Conservation (phyloP, 2,888 invertebrate species). For the Trissonchulus latispiculum region DNA sequence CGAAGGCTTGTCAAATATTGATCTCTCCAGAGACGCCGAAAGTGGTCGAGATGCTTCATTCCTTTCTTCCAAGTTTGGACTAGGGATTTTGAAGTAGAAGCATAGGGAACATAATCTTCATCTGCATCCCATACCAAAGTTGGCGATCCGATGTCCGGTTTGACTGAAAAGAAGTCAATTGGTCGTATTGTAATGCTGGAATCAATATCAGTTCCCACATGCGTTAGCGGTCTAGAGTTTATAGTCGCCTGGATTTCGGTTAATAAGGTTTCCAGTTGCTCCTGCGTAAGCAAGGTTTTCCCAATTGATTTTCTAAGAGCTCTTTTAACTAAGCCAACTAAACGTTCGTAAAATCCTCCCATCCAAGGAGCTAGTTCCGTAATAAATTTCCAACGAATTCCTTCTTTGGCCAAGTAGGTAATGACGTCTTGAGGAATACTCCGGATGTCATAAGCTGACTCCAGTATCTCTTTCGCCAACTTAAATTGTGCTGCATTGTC, state of each 20-base stretch:
- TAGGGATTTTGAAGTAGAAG: too few relatives aligned
- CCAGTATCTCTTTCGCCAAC: slow-evolving; percentile 39
- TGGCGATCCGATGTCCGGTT: too few relatives aligned
- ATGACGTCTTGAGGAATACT: not conserved
- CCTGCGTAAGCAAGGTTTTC: not conserved
- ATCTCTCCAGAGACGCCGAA: too few relatives aligned
- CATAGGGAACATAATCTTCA: too few relatives aligned
- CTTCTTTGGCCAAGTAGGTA: slow-evolving; percentile 14
- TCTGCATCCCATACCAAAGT: too few relatives aligned
- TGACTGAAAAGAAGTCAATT: too few relatives aligned
- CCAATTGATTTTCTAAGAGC: not conserved
- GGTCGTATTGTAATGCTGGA: too few relatives aligned
- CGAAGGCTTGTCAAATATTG: too few relatives aligned
- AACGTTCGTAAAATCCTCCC: slow-evolving; percentile 47
- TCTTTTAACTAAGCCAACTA: slow-evolving; percentile 43
- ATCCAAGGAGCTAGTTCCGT: slow-evolving; percentile 46
- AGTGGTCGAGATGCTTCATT: too few relatives aligned
- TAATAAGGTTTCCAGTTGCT: not conserved
- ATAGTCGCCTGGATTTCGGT: not conserved
- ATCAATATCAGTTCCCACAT: too few relatives aligned
- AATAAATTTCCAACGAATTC: slow-evolving; percentile 40
- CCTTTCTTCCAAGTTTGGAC: too few relatives aligned
- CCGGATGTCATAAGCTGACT: slow-evolving; percentile 19
- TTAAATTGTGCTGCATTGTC: slow-evolving; percentile 46
- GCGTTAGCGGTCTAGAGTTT: not conserved